phyloP scores from a whole-genome alignment of 2,888 invertebrate species.

The Polydrusus pterygomalis region DNA sequence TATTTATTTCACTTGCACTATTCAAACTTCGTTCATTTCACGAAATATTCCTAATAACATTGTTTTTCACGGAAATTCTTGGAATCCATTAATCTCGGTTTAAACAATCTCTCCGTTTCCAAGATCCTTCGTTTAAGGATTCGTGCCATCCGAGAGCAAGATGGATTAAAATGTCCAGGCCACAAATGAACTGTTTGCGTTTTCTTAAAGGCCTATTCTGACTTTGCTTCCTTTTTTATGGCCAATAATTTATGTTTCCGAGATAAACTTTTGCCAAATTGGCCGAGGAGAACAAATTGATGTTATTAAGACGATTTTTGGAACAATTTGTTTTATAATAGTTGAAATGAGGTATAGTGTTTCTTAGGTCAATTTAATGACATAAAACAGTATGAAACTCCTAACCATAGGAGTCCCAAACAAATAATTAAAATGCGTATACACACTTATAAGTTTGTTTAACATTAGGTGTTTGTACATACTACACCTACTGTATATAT shows the following conservation, averaged over 20 bases:
- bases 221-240: constrained; percentile 6
- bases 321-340: constrained; percentile 9
- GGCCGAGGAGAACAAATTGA: constrained; percentile 9
- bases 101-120: constrained; percentile 23
- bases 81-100: constrained; percentile 44
- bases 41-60: constrained; percentile 3
- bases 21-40: background rate
- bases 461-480: too few species aligned
- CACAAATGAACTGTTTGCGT: constrained; percentile 44
- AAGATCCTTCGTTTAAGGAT: constrained; percentile 27
- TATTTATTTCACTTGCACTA: constrained; percentile 2
- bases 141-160: constrained; percentile 44
- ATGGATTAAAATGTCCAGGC: constrained; percentile 47
- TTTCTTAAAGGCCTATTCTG: constrained; percentile 24
- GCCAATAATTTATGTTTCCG: constrained; percentile 26
- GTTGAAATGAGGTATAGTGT: background rate
- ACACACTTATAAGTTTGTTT: too few species aligned
- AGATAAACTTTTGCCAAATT: constrained; percentile 26
- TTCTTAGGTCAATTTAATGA: too few species aligned
- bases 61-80: constrained; percentile 19
- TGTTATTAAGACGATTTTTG: constrained; percentile 14
- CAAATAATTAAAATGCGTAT: too few species aligned
- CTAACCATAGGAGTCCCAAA: too few species aligned
- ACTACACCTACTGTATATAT: too few species aligned
- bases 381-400: too few species aligned